Evolutionary conservation across 2,797 vertebrate genomes (phyloP).

Genomic region (Geotrypetes seraphini): DNA sequence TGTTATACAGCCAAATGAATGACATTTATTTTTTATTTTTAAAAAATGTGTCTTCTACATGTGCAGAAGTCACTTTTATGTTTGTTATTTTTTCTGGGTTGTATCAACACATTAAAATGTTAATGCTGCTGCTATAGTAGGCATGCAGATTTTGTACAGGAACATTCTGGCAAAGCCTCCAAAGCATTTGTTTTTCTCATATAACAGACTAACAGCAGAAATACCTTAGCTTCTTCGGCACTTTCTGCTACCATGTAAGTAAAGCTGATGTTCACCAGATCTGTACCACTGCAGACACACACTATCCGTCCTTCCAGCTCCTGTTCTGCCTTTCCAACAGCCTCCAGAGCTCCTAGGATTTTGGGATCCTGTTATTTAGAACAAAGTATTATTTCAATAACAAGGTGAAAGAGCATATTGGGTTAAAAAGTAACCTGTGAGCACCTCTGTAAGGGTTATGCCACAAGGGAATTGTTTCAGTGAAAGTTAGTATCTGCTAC

Average conservation of each 20-base stretch:
- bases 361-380: slow-evolving; percentile 79
- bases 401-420: not conserved
- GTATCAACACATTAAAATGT: too few species aligned
- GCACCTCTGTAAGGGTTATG: too few species aligned
- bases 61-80: not conserved
- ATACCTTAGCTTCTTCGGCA: slow-evolving; percentile 83
- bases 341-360: slow-evolving; percentile 81
- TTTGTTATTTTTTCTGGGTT: not conserved
- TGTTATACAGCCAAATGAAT: fast-evolving
- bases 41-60: not conserved
- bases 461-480: too few species aligned
- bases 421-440: too few species aligned
- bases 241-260: slow-evolving; percentile 91
- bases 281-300: slow-evolving; percentile 88
- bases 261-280: slow-evolving; percentile 95
- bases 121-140: too few species aligned
- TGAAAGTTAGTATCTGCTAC: too few species aligned
- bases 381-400: not conserved
- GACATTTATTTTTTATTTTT: not conserved
- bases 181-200: not conserved
- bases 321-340: slow-evolving; percentile 76
- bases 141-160: not conserved
- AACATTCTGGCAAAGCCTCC: not conserved
- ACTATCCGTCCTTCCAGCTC: slow-evolving; percentile 88
- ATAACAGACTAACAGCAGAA: slow-evolving; percentile 3